A percentile compares a stretch with the other conserved stretches of the same genome.
These are phyloP conservation scores for Alligator mississippiensis DNA, from an alignment of 2,113 vertebrate species.

Conservation along the genomic window DNA sequence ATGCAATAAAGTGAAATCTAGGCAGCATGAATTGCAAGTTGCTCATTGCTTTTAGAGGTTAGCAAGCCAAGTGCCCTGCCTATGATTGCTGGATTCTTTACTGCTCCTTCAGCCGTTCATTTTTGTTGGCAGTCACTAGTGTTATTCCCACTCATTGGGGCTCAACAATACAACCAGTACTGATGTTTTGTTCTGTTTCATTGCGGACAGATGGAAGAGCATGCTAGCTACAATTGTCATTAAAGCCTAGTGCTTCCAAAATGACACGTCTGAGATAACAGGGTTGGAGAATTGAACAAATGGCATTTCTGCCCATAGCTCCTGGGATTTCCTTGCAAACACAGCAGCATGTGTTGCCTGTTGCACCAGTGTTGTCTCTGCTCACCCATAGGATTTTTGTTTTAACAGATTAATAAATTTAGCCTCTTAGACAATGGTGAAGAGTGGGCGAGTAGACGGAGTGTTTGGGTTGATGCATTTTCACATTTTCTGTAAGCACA, in stretches of 20 bases:
- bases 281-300: background rate
- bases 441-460: background rate
- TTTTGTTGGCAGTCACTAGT: background rate
- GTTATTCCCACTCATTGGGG: background rate
- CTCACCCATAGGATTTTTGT: background rate
- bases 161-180: accelerated
- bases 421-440: background rate
- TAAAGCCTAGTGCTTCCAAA: background rate
- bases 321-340: background rate
- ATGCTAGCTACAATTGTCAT: background rate
- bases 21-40: accelerated
- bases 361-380: background rate
- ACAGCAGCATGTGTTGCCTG: accelerated
- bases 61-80: accelerated
- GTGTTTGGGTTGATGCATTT: background rate
- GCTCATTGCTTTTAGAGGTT: background rate
- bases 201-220: background rate
- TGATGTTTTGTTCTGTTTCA: background rate
- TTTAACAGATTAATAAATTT: background rate
- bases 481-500: background rate
- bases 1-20: background rate
- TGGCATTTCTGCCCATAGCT: background rate
- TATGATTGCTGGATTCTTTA: background rate
- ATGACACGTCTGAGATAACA: background rate
- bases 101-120: background rate